Percentiles rank a stretch among this genome's conserved stretches.
These are phyloP conservation scores for Neosalanx taihuensis DNA, from an alignment of 2,797 vertebrate species.

Conservation along the genomic window DNA sequence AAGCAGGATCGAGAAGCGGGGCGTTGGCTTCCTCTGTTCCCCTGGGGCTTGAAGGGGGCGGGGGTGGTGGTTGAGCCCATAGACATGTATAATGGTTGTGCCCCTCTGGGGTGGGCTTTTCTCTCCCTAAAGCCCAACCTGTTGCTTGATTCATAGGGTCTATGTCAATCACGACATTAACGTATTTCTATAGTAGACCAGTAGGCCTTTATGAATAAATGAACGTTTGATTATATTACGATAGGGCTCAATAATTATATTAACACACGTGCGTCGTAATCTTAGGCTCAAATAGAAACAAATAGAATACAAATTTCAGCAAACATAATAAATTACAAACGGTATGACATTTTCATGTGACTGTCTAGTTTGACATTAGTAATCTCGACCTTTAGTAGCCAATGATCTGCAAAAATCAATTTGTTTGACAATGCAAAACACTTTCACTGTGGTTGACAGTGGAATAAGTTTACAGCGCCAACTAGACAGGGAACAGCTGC, in stretches of 20 bases:
- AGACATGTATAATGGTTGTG: too few relatives aligned
- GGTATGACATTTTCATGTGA: not conserved
- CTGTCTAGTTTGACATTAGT: conserved; percentile 5
- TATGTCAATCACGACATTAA: not conserved
- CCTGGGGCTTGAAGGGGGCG: not conserved
- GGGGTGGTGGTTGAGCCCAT: not conserved
- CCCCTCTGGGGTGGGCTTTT: not conserved
- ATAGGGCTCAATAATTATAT: too few relatives aligned
- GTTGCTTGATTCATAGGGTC: not conserved
- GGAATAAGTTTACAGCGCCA: not conserved
- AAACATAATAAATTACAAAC: too few relatives aligned
- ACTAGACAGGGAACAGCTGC: not conserved
- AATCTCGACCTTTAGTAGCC: too few relatives aligned
- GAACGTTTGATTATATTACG: too few relatives aligned
- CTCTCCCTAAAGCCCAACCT: not conserved
- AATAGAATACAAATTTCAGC: too few relatives aligned
- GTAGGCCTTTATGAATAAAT: not conserved
- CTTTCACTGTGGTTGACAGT: not conserved
- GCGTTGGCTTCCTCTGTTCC: conserved; percentile 52
- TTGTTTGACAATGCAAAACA: not conserved
- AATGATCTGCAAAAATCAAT: too few relatives aligned
- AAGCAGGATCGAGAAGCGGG: conserved; percentile 21
- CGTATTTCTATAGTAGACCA: not conserved
- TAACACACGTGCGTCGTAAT: too few relatives aligned
- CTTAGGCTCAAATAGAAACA: too few relatives aligned